Evolutionary conservation across 2,888 invertebrate genomes (phyloP).

Genomic region (Orthosia gothica): DNA sequence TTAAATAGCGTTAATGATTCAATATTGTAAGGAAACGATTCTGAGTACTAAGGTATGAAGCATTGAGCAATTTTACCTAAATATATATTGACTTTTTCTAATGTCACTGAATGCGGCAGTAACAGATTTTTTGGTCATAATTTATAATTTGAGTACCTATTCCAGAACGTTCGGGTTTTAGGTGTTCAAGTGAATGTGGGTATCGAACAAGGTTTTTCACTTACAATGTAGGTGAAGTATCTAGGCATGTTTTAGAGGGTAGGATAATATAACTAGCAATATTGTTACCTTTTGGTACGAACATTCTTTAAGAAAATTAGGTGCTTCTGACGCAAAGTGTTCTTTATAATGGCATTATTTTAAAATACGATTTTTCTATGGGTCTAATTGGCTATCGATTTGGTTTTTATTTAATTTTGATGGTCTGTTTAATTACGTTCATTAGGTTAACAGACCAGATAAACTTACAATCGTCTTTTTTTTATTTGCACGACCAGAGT

Average conservation of each 20-base stretch:
- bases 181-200: conserved; percentile 24
- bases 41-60: no score
- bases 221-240: conserved; percentile 31
- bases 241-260: conserved; percentile 25
- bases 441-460: no score
- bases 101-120: background rate
- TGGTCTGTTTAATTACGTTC: no score
- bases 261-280: background rate
- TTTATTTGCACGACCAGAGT: no score
- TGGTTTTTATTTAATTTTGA: no score
- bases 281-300: conserved; percentile 10
- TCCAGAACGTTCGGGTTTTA: conserved; percentile 21
- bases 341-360: background rate
- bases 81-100: background rate
- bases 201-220: conserved; percentile 56
- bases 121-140: conserved; percentile 2
- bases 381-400: no score
- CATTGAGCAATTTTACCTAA: no score
- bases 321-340: background rate
- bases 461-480: no score
- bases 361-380: background rate
- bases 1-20: no score
- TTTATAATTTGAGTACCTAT: conserved; percentile 23
- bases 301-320: background rate
- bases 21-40: no score